Evolutionary conservation across 2,113 vertebrate species (phyloP).

Genomic region (Pseudopipra pipra): DNA sequence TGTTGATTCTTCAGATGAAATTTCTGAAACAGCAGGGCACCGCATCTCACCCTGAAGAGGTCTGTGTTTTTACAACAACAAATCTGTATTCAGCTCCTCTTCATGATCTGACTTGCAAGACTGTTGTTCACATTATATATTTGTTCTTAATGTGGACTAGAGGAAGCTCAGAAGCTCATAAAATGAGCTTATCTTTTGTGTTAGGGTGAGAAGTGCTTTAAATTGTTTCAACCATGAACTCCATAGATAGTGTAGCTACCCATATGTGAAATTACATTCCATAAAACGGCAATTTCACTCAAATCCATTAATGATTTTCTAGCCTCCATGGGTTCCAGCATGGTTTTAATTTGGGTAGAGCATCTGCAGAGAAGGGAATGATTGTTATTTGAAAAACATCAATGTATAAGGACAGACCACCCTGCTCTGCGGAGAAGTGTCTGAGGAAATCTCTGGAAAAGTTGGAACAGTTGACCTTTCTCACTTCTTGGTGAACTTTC

Average conservation of each 20-base stretch:
- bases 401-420: background rate
- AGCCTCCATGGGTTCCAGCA: constrained; percentile 19
- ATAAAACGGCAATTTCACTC: constrained; percentile 65
- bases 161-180: constrained; percentile 30
- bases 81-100: background rate
- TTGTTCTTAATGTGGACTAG: background rate
- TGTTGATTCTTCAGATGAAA: background rate
- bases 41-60: background rate
- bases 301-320: constrained; percentile 63
- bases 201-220: constrained; percentile 37
- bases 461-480: background rate
- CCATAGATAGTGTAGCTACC: constrained; percentile 31
- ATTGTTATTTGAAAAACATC: background rate
- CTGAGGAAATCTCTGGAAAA: background rate
- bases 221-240: constrained; percentile 58
- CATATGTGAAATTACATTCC: constrained; percentile 73
- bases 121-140: background rate
- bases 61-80: background rate
- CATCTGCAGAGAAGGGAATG: constrained; percentile 45
- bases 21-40: background rate
- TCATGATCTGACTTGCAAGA: background rate
- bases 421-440: background rate
- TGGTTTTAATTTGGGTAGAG: constrained; percentile 57
- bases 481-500: background rate
- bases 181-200: constrained; percentile 27